Percentiles rank a stretch among this genome's conserved stretches.
These are phyloP conservation scores for Lithophane ornitopus DNA, from an alignment of 2,888 invertebrate species.

Conservation along the genomic window DNA sequence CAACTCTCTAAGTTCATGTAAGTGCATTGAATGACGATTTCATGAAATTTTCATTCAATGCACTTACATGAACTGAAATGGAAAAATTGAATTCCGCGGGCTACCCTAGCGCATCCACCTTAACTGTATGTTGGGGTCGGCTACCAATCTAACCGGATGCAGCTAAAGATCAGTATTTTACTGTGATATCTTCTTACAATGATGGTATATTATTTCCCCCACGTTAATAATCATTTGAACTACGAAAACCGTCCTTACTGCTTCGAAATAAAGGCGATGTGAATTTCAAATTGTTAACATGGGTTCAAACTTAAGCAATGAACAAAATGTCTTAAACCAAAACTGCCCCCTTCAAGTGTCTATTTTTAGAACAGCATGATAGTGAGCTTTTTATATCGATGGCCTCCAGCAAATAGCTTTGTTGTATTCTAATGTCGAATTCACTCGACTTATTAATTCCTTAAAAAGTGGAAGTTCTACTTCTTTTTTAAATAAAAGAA, in stretches of 20 bases:
- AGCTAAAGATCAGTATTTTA: neutral
- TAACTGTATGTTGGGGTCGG: neutral
- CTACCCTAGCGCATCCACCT: too few relatives aligned
- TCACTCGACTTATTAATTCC: neutral
- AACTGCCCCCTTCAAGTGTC: neutral
- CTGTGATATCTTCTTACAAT: neutral
- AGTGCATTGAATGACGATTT: too few relatives aligned
- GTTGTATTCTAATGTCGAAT: neutral
- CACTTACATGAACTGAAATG: too few relatives aligned
- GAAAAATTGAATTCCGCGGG: too few relatives aligned
- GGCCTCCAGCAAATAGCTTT: neutral
- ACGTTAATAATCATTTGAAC: neutral
- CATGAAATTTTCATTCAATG: too few relatives aligned
- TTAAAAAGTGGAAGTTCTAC: conserved; percentile 22
- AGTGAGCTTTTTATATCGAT: neutral
- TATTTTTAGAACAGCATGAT: neutral
- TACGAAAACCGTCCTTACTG: neutral
- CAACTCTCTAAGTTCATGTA: too few relatives aligned
- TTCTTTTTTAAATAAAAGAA: conserved; percentile 53
- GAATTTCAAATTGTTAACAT: neutral
- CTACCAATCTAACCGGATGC: neutral
- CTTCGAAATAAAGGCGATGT: neutral
- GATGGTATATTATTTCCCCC: neutral
- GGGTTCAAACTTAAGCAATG: neutral
- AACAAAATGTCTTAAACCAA: neutral